phyloP scores from a whole-genome alignment of 2,113 vertebrate genomes.

The Pavo muticus region DNA sequence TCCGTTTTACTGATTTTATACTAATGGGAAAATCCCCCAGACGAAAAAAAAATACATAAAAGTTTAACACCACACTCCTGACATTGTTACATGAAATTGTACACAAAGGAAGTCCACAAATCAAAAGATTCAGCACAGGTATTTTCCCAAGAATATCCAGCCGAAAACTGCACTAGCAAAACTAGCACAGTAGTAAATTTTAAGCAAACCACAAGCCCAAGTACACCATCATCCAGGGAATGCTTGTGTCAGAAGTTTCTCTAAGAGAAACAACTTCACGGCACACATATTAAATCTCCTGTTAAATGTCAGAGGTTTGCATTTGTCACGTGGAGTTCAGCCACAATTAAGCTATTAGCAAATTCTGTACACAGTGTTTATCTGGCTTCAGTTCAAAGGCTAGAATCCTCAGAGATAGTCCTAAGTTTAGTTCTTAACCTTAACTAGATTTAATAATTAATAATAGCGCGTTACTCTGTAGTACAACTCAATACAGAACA shows the following conservation, averaged over 20 bases:
- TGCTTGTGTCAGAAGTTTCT: not conserved
- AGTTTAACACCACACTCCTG: not conserved
- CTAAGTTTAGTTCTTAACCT: not conserved
- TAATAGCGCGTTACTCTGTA: not conserved
- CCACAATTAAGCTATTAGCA: not conserved
- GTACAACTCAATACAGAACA: not conserved
- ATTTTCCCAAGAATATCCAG: not conserved
- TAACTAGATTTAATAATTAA: conserved; percentile 39
- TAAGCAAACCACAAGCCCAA: not conserved
- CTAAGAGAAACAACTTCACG: not conserved
- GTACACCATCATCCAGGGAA: not conserved
- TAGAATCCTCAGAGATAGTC: conserved; percentile 36
- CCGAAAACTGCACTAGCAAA: not conserved
- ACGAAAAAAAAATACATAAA: not conserved
- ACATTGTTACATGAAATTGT: not conserved
- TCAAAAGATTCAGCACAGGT: not conserved
- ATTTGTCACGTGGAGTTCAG: not conserved
- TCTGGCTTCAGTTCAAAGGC: conserved; percentile 36
- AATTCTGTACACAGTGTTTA: not conserved
- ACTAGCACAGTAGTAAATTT: fast-evolving
- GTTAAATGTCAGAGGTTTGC: not conserved
- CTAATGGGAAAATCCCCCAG: not conserved
- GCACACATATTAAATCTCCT: not conserved
- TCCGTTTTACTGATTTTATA: not conserved
- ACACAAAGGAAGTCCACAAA: not conserved